Evolutionary conservation across 2,888 invertebrate genomes (phyloP).

Genomic region (Brenthis hecate): DNA sequence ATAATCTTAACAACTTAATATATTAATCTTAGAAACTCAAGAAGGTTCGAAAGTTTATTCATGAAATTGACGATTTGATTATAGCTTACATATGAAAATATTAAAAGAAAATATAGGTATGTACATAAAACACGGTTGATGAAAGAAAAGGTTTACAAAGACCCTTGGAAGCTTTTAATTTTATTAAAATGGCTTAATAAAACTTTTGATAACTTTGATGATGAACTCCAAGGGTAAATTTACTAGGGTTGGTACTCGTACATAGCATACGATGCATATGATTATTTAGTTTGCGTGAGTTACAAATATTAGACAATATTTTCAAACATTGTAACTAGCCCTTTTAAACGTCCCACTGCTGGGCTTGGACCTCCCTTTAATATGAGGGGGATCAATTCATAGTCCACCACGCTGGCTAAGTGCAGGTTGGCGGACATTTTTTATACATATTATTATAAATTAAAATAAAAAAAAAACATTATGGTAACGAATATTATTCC

Average conservation of each 20-base stretch:
- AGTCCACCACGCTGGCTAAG: no score
- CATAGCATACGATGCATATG: constrained; percentile 14
- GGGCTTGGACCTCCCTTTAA: no score
- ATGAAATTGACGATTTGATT: not conserved
- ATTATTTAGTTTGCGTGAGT: constrained; percentile 16
- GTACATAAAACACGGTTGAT: not conserved
- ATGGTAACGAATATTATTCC: no score
- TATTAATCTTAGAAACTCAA: not conserved
- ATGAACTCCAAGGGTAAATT: constrained; percentile 15
- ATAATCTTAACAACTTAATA: no score
- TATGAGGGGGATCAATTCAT: no score
- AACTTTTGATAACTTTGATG: constrained; percentile 26
- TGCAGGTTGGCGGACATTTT: no score
- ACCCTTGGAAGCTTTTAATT: constrained; percentile 22
- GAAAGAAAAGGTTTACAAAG: not conserved
- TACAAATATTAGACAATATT: constrained; percentile 5
- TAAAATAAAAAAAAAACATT: no score
- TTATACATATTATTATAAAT: no score
- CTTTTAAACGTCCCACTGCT: no score
- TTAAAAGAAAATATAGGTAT: not conserved
- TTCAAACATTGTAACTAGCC: no score
- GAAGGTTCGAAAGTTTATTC: not conserved
- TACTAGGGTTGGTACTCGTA: constrained; percentile 1
- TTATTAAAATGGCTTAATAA: constrained; percentile 28
- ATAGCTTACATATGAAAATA: not conserved